Evolutionary conservation across 2,113 vertebrate species (phyloP).

Genomic region (Ammodramus savannarum): DNA sequence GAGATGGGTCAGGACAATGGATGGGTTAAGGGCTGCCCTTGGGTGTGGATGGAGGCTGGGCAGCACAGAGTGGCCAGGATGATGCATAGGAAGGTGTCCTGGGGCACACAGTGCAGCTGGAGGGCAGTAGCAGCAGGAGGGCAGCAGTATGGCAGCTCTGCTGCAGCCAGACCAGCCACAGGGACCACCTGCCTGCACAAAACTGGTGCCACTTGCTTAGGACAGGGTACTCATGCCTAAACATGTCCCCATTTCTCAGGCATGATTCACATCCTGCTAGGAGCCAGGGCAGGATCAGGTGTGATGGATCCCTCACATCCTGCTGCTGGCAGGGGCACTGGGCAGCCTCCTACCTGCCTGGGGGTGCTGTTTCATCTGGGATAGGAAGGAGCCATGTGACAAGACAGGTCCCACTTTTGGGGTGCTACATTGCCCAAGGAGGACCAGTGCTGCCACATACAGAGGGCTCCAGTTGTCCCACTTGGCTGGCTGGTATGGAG

Average conservation of each 20-base stretch:
- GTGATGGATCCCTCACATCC: neutral
- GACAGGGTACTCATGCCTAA: neutral
- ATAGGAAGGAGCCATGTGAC: neutral
- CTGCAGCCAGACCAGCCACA: neutral
- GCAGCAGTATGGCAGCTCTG: neutral
- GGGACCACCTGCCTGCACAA: neutral
- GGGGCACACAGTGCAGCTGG: neutral
- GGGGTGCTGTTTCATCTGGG: neutral
- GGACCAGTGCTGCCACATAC: neutral
- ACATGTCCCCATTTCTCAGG: neutral
- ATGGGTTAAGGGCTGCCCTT: neutral
- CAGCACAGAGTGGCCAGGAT: neutral
- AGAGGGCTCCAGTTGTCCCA: neutral
- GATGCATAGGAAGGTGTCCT: fast-evolving
- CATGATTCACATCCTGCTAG: neutral
- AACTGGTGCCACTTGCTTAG: neutral
- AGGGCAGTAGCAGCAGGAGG: neutral
- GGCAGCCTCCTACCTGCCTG: neutral
- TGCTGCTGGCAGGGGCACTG: neutral
- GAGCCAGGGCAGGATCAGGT: neutral
- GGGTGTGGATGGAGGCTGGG: neutral
- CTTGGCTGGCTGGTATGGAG: neutral
- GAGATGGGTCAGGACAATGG: neutral
- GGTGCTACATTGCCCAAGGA: neutral
- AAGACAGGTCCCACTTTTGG: neutral